Conservation (phyloP, 1,140 invertebrate genomes). For the Pentalonia nigronervosa region DNA sequence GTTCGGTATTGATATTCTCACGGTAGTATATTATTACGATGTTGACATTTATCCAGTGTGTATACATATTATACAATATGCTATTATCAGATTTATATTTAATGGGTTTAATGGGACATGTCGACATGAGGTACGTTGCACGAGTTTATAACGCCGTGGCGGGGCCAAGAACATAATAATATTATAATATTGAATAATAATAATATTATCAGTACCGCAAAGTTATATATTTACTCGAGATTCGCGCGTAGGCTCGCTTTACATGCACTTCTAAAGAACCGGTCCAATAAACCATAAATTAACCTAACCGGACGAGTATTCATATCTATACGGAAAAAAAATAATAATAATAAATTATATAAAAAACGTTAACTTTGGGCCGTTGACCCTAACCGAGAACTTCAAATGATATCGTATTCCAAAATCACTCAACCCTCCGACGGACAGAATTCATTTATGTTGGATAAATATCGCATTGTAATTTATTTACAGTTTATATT, state of each 20-base stretch:
- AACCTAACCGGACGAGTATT: background rate
- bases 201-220: background rate
- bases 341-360: conserved; percentile 14
- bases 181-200: background rate
- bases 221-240: background rate
- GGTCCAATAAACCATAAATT: conserved; percentile 29
- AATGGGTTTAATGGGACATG: background rate
- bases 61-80: background rate
- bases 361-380: conserved; percentile 44
- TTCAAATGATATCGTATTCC: conserved; percentile 25
- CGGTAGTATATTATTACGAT: background rate
- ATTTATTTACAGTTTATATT: background rate
- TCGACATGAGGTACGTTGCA: background rate
- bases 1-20: background rate
- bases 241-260: background rate
- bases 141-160: background rate
- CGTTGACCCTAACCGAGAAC: conserved; percentile 54
- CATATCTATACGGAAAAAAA: background rate
- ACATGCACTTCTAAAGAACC: conserved; percentile 11
- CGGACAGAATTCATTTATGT: too few species aligned
- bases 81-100: background rate
- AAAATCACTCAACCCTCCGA: background rate
- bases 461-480: conserved; percentile 30
- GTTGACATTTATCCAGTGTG: background rate
- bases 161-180: background rate